phyloP scores from a whole-genome alignment of 2,888 invertebrate species.

The Herminia tarsipennalis region DNA sequence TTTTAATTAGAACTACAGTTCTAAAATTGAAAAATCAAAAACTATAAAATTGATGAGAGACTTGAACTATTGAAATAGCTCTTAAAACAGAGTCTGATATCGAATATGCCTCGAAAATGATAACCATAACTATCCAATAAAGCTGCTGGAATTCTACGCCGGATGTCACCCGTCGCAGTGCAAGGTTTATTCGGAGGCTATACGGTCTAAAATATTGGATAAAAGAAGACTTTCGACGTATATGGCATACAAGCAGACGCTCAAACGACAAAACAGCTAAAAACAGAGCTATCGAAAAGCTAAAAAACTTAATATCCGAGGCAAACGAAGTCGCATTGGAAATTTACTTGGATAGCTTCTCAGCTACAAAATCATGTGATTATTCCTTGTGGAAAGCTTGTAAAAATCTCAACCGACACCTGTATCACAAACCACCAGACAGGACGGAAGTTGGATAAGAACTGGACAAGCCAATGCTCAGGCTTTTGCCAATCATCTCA shows the following conservation, averaged over 20 bases:
- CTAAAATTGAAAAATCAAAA: background rate
- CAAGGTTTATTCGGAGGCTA: background rate
- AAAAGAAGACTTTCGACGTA: background rate
- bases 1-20: too few species aligned
- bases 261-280: background rate
- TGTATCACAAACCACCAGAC: background rate
- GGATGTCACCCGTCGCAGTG: background rate
- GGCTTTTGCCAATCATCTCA: background rate
- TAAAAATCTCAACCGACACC: background rate
- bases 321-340: background rate
- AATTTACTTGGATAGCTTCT: background rate
- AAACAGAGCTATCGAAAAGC: background rate
- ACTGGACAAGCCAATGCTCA: background rate
- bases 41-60: background rate
- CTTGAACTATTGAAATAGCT: background rate
- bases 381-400: background rate
- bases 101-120: background rate
- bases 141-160: background rate
- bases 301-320: background rate
- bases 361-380: background rate
- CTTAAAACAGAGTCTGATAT: background rate
- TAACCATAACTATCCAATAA: background rate
- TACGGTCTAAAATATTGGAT: background rate
- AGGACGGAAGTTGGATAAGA: too few species aligned
- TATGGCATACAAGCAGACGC: background rate